A percentile compares a stretch with the other conserved stretches of the same genome.
Conservation (phyloP, 2,888 invertebrate species). For the Euzophera pinguis region DNA sequence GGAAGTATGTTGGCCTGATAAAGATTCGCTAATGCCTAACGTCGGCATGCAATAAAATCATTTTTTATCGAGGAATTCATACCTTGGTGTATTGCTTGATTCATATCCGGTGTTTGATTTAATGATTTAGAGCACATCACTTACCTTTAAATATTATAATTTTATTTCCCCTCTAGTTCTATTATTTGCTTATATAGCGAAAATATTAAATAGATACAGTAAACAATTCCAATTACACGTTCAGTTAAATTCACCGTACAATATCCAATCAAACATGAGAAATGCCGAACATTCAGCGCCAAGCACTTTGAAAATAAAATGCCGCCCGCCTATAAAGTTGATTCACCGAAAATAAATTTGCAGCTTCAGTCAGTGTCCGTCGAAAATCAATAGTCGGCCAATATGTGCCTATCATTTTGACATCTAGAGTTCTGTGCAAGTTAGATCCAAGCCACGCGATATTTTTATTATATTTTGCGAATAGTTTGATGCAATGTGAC, state of each 20-base stretch:
- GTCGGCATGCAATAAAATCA: no score
- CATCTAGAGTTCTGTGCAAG: constrained; percentile 60
- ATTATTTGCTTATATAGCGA: no score
- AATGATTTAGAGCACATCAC: no score
- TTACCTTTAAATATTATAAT: no score
- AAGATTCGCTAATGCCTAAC: no score
- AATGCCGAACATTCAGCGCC: constrained; percentile 12
- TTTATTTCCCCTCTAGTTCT: no score
- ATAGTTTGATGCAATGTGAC: background rate
- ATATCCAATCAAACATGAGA: constrained; percentile 6
- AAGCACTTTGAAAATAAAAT: constrained; percentile 23
- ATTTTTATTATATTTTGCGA: background rate
- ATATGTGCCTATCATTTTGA: constrained; percentile 71
- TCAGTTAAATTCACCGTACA: background rate
- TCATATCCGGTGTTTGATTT: no score
- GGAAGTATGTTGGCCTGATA: no score
- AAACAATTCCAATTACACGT: background rate
- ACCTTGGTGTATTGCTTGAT: no score
- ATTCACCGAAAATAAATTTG: constrained; percentile 38
- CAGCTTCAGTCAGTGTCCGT: constrained; percentile 45
- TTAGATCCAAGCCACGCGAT: background rate
- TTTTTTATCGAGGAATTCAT: no score
- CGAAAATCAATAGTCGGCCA: constrained; percentile 64
- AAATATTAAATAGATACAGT: background rate
- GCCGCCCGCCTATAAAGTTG: constrained; percentile 25